Evolutionary conservation across 35 echinoderm and acorn worm species (phyloP).

Genomic region (Stichopus chloronotus): DNA sequence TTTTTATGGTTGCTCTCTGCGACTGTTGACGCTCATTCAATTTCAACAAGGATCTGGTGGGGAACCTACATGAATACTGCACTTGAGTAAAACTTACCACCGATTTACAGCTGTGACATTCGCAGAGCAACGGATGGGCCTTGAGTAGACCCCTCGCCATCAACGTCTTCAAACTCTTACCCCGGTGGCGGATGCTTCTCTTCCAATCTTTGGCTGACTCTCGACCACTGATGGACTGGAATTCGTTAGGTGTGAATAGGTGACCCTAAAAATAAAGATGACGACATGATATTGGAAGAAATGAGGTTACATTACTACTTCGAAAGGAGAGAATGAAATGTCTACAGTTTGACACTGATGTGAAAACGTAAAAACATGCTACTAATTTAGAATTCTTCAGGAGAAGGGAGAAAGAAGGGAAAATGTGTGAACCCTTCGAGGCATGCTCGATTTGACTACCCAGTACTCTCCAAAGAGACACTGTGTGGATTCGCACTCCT

Average conservation of each 20-base stretch:
- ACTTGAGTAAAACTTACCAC: constrained; percentile 13
- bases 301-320: background rate
- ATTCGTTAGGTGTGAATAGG: constrained; percentile 95
- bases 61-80: too few relatives aligned
- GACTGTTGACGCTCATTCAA: too few relatives aligned
- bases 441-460: too few relatives aligned
- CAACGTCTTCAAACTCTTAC: constrained; percentile 90
- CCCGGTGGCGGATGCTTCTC: constrained; percentile 91
- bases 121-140: constrained; percentile 77
- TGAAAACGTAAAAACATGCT: too few relatives aligned
- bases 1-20: too few relatives aligned
- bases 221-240: constrained; percentile 90
- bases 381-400: too few relatives aligned
- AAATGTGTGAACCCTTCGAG: too few relatives aligned
- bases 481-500: too few relatives aligned
- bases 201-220: constrained; percentile 99
- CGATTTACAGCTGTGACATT: constrained; percentile 63
- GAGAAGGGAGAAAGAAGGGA: too few relatives aligned
- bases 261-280: constrained; percentile 53
- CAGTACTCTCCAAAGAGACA: too few relatives aligned
- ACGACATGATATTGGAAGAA: background rate
- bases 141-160: constrained; percentile 85
- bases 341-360: too few relatives aligned
- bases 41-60: too few relatives aligned
- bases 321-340: background rate